Evolutionary conservation across 64 coral and sea anemone genomes (phyloP), one percentile per base, ranked within the genome.

Genomic region (Exaiptasia diaphana): DNA sequence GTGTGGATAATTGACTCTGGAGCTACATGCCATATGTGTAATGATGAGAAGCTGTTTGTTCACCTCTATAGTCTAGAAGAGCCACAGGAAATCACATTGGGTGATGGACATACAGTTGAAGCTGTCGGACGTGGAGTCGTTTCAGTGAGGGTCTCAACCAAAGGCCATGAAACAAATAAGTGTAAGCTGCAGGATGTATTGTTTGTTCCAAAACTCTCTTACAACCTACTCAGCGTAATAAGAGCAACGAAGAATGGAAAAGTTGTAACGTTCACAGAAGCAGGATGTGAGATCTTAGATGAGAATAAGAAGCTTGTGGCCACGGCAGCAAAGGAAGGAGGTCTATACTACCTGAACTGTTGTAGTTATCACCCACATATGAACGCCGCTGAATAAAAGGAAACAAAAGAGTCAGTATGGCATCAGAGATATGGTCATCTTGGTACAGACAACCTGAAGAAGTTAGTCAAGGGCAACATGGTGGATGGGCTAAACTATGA

Each of bases 361-460:
- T 41, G 29, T 23, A 27, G 31, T 54, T 45, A 58, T n/a, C 24
- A 27, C 20, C 14, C 46, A 54, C 74, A 77, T 29, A 37, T 38
- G 26, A 61, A 74, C 68, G 52, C 82, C 15, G 82, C 71, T 61
- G 41, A 4, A 17, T 30, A 48, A 41, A 55, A 85, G 44, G 11
- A 49, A 13, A 10, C 38, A 56, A 58, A 44, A 67, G 40, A 74
- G 29, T 36, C 43, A 62, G 12, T 69, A n/a, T 78, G 84, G 84
- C 84, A 87, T 64, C 38, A 39, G 20, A 63, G 59, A 78, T 77
- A 52, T 87, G 84, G 84, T 31, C 73, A 87, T 55, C 84, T 87
- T 10, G 85, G 64, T 14, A 64, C 58, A 42, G 5, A 80, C 8
- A 88, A 79, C 56, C 43, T 79, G 45, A 44, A 68, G 58, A 73